Evolutionary conservation across 2,797 vertebrate species (phyloP).

Genomic region (Mus spretus): DNA sequence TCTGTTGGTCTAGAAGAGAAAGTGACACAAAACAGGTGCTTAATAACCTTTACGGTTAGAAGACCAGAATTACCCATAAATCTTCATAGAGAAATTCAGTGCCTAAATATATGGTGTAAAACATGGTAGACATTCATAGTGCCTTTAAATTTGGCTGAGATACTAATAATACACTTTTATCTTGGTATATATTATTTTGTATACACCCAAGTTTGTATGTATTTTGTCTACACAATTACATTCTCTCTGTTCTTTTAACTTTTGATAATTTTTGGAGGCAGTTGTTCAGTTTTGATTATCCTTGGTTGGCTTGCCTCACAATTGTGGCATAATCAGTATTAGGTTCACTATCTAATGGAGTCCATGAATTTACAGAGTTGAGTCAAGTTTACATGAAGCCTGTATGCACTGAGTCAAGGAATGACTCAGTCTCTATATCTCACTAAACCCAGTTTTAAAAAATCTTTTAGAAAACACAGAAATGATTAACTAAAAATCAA

Average conservation of each 20-base stretch:
- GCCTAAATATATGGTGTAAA: neutral
- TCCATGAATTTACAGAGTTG: neutral
- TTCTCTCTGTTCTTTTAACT: neutral
- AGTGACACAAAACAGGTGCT: neutral
- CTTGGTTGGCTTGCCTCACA: neutral
- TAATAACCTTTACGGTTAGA: neutral
- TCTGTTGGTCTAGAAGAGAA: neutral
- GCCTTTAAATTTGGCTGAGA: neutral
- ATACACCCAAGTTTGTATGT: neutral
- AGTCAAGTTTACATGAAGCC: neutral
- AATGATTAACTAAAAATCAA: neutral
- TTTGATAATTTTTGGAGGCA: neutral
- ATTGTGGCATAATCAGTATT: neutral
- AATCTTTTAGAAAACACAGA: neutral
- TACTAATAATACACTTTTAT: neutral
- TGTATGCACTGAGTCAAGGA: neutral
- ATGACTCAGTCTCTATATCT: neutral
- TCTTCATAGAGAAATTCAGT: neutral
- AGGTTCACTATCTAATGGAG: neutral
- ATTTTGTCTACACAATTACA: neutral
- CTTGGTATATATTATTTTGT: neutral
- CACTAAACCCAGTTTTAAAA: neutral
- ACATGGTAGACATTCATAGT: neutral
- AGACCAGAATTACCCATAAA: neutral
- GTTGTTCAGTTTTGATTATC: slow-evolving; percentile 5